A percentile compares a stretch with the other conserved stretches of the same genome.
Conservation (phyloP, 1,140 invertebrate genomes). For the Neotoxoptera formosana region DNA sequence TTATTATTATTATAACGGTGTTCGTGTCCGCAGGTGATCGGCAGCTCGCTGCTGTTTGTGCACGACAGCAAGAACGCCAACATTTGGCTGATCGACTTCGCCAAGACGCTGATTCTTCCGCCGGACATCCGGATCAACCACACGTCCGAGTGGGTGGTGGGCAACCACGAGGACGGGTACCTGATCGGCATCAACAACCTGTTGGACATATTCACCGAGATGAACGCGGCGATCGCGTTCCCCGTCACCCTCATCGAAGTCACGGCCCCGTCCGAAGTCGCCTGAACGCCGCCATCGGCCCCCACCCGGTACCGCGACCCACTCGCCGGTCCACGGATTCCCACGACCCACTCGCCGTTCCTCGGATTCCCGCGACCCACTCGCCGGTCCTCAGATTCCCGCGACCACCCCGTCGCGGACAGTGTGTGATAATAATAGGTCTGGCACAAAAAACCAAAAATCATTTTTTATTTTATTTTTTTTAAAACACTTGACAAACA, state of each 20-base stretch:
- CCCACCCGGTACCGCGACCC: background rate
- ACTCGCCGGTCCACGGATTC: background rate
- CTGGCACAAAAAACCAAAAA: background rate
- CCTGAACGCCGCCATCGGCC: background rate
- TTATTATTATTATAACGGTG: background rate
- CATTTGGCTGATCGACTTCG: conserved; percentile 98
- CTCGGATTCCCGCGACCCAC: background rate
- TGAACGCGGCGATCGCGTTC: conserved; percentile 64
- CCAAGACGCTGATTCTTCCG: conserved; percentile 86
- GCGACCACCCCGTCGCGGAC: background rate
- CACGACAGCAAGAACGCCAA: conserved; percentile 88
- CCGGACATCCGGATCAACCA: conserved; percentile 78
- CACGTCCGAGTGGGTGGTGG: conserved; percentile 86
- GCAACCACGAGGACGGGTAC: conserved; percentile 99
- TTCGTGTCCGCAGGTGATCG: conserved; percentile 78
- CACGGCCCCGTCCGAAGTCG: conserved; percentile 58
- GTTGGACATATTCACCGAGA: conserved; percentile 81
- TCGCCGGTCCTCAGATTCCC: background rate
- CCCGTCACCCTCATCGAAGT: conserved; percentile 62
- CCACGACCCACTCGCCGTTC: background rate
- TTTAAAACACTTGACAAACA: background rate
- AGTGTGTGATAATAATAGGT: background rate
- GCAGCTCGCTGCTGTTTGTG: conserved; percentile 94
- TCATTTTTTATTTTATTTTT: too few relatives aligned
- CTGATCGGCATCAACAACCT: conserved; percentile 93